These are phyloP conservation scores for Drosophila sturtevanti DNA, from an alignment of 1,140 invertebrate genomes.

Conservation along the genomic window DNA sequence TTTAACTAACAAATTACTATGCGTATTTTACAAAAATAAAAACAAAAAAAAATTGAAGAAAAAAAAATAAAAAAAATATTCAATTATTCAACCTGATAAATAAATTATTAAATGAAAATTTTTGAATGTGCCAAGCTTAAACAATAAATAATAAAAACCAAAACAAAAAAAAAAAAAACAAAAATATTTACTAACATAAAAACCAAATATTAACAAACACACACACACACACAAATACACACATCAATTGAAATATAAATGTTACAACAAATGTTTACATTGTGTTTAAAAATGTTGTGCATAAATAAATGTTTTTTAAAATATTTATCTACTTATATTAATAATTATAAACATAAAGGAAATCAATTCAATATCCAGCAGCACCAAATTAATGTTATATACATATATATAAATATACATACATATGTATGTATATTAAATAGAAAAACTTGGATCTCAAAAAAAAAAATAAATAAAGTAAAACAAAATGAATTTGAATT, in stretches of 20 bases:
- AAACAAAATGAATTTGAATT: too few relatives aligned
- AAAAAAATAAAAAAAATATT: too few relatives aligned
- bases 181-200: slow-evolving; percentile 1
- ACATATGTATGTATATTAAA: slow-evolving; percentile 3
- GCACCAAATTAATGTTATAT: slow-evolving; percentile 9
- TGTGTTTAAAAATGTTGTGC: slow-evolving; percentile 8
- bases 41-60: too few relatives aligned
- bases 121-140: slow-evolving; percentile 40
- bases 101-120: not conserved
- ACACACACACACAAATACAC: not conserved
- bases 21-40: not conserved
- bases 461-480: too few relatives aligned
- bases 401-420: too few relatives aligned
- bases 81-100: not conserved
- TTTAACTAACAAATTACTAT: not conserved
- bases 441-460: not conserved
- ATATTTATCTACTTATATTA: slow-evolving; percentile 21
- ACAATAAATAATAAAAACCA: not conserved
- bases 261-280: slow-evolving; percentile 2
- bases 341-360: not conserved
- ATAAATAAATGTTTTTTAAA: slow-evolving; percentile 45
- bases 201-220: slow-evolving; percentile 11
- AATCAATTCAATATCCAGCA: not conserved
- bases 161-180: slow-evolving; percentile 4
- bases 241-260: slow-evolving; percentile 5